Evolutionary conservation across 2,888 invertebrate species (phyloP), one percentile per base, ranked within the genome.

Genomic region (Eristalinus aeneus): DNA sequence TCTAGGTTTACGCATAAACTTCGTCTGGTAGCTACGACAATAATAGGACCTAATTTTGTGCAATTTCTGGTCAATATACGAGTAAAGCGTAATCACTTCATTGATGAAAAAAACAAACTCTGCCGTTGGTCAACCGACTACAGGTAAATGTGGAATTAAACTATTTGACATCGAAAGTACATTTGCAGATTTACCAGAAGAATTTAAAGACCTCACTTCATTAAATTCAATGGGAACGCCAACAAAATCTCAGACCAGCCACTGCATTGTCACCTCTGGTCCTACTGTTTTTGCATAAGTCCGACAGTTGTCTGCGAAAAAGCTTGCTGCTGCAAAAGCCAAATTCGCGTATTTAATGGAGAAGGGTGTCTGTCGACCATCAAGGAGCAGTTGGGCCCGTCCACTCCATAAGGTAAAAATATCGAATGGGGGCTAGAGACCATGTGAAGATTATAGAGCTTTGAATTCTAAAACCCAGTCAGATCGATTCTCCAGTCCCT

Each of bases 21-120:
- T 72, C 1, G n/a, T 31, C 8, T 79, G 79, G 78, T 73, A 6
- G 27, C 67, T 0, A 11, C 60, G 16, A 67, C 72, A 9, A 58
- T 79, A 20, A 65, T 72, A 9, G 78, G 78, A 63, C 46, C 78
- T n/a, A 60, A 72, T 53, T 78, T 78, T 36, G 20, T 78, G 8
- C 34, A 78, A 20, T 31, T 78, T 6, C 56, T 72, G 20, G 71
- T 72, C 0, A 72, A 67, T 23, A n/a, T n/a, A n/a, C n/a, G n/a
- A n/a, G 9, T 67, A 4, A 63, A 46, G 12, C 5, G 46, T 8
- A 46, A 46, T 46, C 46, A 2, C n/a, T 12, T 46, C 46, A n/a
- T 32, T 32, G 32, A 32, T 32, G 32, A 32, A 6, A 5, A 32
- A 32, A 32, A 3, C 32, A 32, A 32, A 32, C n/a, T n/a, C n/a